Base-by-base conservation (phyloP, 2,113 vertebrate species). In the Campylorhamphus procurvoides region DNA sequence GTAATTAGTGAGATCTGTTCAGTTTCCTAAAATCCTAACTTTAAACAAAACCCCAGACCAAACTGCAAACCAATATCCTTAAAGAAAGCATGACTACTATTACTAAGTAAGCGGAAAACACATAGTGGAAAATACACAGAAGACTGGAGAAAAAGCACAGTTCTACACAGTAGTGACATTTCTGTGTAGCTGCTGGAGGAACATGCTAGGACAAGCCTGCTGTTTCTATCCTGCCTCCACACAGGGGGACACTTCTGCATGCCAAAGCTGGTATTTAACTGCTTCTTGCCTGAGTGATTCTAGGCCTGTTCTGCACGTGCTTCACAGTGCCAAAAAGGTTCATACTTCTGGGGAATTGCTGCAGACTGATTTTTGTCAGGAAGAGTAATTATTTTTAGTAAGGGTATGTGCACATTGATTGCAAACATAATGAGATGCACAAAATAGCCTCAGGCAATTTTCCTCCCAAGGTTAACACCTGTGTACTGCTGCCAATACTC, bases 181-280 rank as follows among this genome's bases (percentile, higher is more conserved):
- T 74, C 75, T 50, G 27, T 25, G 55, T 47, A 90, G 78, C 87
- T 77, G 46, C 62, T 55, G 31, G 16, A 93, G 8, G 46, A 92
- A 52, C 89, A 93, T 35, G 85, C 75, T 47, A 85, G 37, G 75
- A 85, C 90, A 90, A 92, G 92, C 59, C 83, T 87, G 49, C 25
- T 73, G 64, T 46, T 90, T 68, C 63, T 69, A 42, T 49, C 59
- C 87, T 67, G 85, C 74, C 71, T 84, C 28, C 62, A 67, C 52
- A 73, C 63, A 72, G 0, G 0, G 55, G 77, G 89, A 73, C 79
- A 67, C 39, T 86, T 77, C 50, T 82, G 55, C 78, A 79, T 58
- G 69, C 73, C 94, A 79, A 91, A 84, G 58, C 59, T 40, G 60
- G 37, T 67, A 76, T 53, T 82, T 76, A 89, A 71, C 71, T 80